Evolutionary conservation across 2,888 invertebrate genomes (phyloP), one percentile per base, ranked within the genome.

Genomic region (Noctua janthe): DNA sequence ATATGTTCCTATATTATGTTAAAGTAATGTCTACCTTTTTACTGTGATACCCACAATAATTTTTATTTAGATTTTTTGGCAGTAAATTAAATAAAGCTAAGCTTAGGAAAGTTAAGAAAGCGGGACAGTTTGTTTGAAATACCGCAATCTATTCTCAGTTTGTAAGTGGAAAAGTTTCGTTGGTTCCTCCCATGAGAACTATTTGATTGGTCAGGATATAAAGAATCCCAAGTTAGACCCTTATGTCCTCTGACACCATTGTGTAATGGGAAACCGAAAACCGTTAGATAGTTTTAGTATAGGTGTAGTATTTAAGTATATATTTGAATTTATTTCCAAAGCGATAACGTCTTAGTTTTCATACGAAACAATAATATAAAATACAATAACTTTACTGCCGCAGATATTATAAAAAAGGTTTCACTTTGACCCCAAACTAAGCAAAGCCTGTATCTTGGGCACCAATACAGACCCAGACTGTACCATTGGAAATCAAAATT

Each of bases 141-240:
- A 80, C 71, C 74, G 71, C 83, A 80, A 83, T 80, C 82, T 85
- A 82, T 84, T 85, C 74, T 81, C 64, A 74, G 78, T 82, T 84
- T 84, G 82, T 82, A 84, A 85, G 84, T 85, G 82, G 84, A 84
- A 82, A 84, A 84, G 84, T 84, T 84, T 85, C 75, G 71, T 85
- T 84, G 67, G 78, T 82, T 75, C 59, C 51, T 74, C 84, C 82
- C 71, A 59, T 70, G 78, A 82, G 84, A 70, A 82, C 74, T 74
- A 72, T 82, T 82, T 72, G 85, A 84, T 84, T 85, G 85, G 85
- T 75, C 67, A 71, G 56, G 74, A 74, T 85, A 84, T 81, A 84
- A 82, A 82, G 66, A 81, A 73, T 80, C 66, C 80, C 67, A 80
- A 81, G 74, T 69, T 71, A 49, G 77, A 51, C 64, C 74, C 74